A percentile compares a stretch with the other conserved stretches of the same genome.
Conservation (phyloP, 2,113 vertebrate genomes). For the Gopherus flavomarginatus region DNA sequence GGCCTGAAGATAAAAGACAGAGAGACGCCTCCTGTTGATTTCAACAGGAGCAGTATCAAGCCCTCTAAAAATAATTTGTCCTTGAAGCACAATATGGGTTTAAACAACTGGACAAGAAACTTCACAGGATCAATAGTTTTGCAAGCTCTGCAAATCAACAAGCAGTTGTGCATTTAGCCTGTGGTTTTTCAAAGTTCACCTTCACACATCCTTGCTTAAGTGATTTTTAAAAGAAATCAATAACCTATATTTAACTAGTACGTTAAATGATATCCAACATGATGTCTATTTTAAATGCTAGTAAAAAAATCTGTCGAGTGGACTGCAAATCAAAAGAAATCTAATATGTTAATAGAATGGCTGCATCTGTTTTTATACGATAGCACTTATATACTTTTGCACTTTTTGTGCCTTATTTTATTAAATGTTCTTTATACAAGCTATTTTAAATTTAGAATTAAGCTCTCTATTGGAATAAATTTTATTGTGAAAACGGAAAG, state of each 20-base stretch:
- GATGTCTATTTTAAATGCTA: background rate
- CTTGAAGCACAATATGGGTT: background rate
- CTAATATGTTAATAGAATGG: background rate
- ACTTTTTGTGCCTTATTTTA: background rate
- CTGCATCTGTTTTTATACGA: background rate
- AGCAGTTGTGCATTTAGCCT: background rate
- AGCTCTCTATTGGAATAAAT: background rate
- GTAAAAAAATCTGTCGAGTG: background rate
- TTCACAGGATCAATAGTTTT: background rate
- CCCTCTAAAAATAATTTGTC: background rate
- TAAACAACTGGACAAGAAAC: background rate
- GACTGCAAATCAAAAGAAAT: slow-evolving; percentile 13
- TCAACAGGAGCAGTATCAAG: background rate
- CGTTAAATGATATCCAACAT: background rate
- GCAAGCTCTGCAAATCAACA: background rate
- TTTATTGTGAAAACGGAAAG: slow-evolving; percentile 2
- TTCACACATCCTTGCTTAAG: background rate
- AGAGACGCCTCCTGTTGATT: background rate
- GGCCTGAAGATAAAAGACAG: background rate
- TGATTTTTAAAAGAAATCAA: background rate
- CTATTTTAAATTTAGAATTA: background rate
- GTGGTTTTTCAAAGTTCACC: slow-evolving; percentile 10
- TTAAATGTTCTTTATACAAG: slow-evolving; percentile 19
- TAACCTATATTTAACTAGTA: background rate
- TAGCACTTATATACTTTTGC: background rate